Percentiles rank a stretch among this genome's conserved stretches.
Conservation (phyloP, 2,888 invertebrate genomes). For the Conistra vaccinii region DNA sequence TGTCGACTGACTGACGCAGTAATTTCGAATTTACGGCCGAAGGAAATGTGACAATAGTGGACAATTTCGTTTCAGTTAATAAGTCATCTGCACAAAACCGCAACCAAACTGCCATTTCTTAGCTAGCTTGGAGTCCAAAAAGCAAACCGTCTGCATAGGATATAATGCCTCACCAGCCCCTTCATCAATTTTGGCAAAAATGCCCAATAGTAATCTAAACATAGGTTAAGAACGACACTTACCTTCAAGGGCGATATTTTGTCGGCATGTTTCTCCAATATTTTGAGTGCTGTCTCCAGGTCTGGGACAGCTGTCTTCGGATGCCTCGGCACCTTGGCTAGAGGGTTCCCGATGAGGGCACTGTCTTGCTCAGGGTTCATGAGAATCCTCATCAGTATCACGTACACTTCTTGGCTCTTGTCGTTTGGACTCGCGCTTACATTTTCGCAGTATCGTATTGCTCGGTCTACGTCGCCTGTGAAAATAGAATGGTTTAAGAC, state of each 20-base stretch:
- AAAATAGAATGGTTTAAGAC: not conserved
- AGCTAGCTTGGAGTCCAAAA: not conserved
- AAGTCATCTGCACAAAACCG: not conserved
- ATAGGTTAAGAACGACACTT: conserved; percentile 48
- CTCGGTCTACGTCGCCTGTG: conserved; percentile 94
- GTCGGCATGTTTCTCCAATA: conserved; percentile 96
- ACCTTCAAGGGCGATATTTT: conserved; percentile 96
- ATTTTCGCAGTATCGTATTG: conserved; percentile 95
- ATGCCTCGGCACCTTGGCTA: conserved; percentile 87
- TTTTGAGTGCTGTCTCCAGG: conserved; percentile 94
- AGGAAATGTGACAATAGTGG: not conserved
- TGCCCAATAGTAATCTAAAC: not conserved
- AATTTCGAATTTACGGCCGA: not conserved
- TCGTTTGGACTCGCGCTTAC: conserved; percentile 89
- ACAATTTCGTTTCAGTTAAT: not conserved
- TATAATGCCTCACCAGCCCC: not conserved
- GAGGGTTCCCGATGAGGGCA: conserved; percentile 80
- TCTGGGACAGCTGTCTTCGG: conserved; percentile 93
- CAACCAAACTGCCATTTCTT: not conserved
- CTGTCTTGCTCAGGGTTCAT: conserved; percentile 82
- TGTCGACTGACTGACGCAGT: not conserved
- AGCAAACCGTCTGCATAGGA: not conserved
- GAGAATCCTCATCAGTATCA: conserved; percentile 90
- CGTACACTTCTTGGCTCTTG: conserved; percentile 90
- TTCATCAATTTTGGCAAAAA: not conserved